These are phyloP conservation scores for Pocillopora damicornis DNA, from an alignment of 64 coral and sea anemone genomes.

Conservation along the genomic window DNA sequence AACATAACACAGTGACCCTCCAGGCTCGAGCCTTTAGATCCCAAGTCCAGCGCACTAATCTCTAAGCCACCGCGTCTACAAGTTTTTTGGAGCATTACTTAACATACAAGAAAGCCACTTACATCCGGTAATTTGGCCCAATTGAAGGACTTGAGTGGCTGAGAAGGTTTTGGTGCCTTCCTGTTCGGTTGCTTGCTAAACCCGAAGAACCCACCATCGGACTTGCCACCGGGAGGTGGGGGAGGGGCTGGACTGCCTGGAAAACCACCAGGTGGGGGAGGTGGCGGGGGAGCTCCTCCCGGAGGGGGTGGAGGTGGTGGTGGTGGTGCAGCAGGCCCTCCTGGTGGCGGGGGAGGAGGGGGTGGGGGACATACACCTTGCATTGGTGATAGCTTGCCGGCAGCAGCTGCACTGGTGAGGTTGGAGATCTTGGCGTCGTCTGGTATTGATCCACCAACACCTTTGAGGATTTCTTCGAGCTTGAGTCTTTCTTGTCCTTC, in stretches of 20 bases:
- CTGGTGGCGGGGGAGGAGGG: constrained; percentile 67
- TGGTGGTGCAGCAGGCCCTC: constrained; percentile 1
- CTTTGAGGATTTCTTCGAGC: constrained; percentile 91
- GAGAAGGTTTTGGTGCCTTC: constrained; percentile 91
- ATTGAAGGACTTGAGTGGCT: constrained; percentile 99
- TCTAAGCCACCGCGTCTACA: no score
- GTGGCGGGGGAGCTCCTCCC: constrained; percentile 69
- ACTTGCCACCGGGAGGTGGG: constrained; percentile 32
- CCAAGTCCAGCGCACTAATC: no score
- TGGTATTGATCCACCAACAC: constrained; percentile 85
- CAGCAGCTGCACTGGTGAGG: constrained; percentile 55
- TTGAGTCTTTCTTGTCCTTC: constrained; percentile 66
- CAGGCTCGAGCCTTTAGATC: neutral
- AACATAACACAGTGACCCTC: neutral
- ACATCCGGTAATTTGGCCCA: constrained; percentile 99
- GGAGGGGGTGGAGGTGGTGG: constrained; percentile 50
- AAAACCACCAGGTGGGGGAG: constrained; percentile 43
- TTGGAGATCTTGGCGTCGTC: constrained; percentile 91
- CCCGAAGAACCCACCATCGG: constrained; percentile 53
- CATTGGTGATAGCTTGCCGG: constrained; percentile 63
- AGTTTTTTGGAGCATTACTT: no score
- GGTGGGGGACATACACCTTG: constrained; percentile 61
- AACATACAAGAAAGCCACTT: constrained; percentile 14
- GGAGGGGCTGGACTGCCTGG: constrained; percentile 57
- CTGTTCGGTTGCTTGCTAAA: constrained; percentile 67